Evolutionary conservation across 2,797 vertebrate species (phyloP), one percentile per base, ranked within the genome.

Genomic region (Staurois parvus): DNA sequence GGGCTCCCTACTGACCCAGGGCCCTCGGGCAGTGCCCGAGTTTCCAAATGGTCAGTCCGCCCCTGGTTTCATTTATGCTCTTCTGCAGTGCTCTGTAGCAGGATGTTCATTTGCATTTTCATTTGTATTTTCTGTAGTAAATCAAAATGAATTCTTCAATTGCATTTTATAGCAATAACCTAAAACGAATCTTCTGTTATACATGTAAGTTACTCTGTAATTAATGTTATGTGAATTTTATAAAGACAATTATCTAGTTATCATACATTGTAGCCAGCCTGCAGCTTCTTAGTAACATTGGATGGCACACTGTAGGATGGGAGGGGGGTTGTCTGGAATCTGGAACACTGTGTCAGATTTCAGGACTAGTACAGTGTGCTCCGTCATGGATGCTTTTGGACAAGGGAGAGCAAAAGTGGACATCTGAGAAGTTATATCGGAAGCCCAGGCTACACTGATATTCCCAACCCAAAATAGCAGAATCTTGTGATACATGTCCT

Each of bases 281-380:
- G 13, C n/a, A 40, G n/a, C 29, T 68, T 79, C 34, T 7, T 59
- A 59, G 21, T 59, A 59, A 59, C 9, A 7, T 59, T 59, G 52
- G 21, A 59, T 8, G 21, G 52, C 52, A n/a, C 52, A 9, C 5
- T 59, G 21, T 3, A 45, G 42, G 1, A 15, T 1, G 48, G 15
- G 48, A 0, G 48, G 48, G 48, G 4, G 48, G 4, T 70, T 24
- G 15, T 77, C 37, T 24, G 37, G 9, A 37, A 37, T 1, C 19
- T 48, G 40, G 28, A 84, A 37, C 64, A 62, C 48, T 59, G 82
- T 84, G 30, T 84, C 30, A 77, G 74, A 74, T 84, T 84, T 84
- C 82, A 0, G 24, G 24, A 52, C 29, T 34, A 68, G 64, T 52
- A 76, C 42, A 68, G 40, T 77, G 75, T 66, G 70, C 37, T 83